These are phyloP conservation scores for Nomada ferruginata DNA, from an alignment of 2,888 invertebrate species.

Conservation along the genomic window DNA sequence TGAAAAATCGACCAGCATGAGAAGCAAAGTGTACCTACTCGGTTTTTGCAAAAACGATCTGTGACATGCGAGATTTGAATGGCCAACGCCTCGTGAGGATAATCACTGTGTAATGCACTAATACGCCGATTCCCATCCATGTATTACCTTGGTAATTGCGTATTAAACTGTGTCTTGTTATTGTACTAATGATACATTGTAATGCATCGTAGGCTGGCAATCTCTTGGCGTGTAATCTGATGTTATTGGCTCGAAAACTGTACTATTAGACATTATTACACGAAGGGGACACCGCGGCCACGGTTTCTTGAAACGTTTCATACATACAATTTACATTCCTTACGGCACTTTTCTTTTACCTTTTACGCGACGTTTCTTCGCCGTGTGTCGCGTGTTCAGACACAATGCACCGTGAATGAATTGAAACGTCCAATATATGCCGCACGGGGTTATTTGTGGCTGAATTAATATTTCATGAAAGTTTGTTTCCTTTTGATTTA, in stretches of 20 bases:
- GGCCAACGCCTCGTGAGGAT: conserved; percentile 17
- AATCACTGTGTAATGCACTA: conserved; percentile 19
- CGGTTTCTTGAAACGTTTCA: not conserved
- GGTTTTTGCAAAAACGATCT: not conserved
- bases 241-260: not conserved
- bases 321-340: conserved; percentile 6
- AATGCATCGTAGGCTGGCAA: not conserved
- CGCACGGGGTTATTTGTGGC: too few species aligned
- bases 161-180: conserved; percentile 18
- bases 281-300: too few species aligned
- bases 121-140: conserved; percentile 6
- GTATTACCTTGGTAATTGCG: conserved; percentile 21
- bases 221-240: not conserved
- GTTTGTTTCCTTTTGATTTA: not conserved
- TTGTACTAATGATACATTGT: conserved; percentile 17
- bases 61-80: conserved; percentile 9
- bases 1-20: too few species aligned
- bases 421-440: not conserved
- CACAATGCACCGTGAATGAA: not conserved
- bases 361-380: not conserved
- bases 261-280: conserved; percentile 17
- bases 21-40: not conserved
- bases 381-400: conserved; percentile 1
- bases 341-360: not conserved
- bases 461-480: not conserved